Evolutionary conservation across 2,888 invertebrate species (phyloP), one percentile per base, ranked within the genome.

Genomic region (Opisthograptis luteolata): DNA sequence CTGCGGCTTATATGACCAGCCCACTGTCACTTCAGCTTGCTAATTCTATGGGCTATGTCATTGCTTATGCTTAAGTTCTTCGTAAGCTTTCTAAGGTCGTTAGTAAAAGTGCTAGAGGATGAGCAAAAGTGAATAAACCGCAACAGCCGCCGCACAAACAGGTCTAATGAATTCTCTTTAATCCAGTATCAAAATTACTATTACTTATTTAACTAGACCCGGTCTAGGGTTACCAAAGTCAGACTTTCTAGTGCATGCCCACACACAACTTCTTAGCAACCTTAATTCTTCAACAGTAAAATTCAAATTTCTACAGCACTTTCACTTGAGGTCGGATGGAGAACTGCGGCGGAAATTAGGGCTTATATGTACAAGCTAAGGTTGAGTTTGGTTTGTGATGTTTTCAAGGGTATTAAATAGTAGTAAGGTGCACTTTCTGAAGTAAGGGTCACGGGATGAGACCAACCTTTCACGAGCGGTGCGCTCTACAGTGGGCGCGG

Each of bases 391-490:
- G 63, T 10, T 2, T 68, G 60, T 13, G 10, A 12, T n/a, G 50
- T 14, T 57, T 66, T 68, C 65, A 71, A 75, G 61, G 58, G 58
- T 58, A 63, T 60, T 59, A 59, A 62, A 59, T 62, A 69, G 71
- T 72, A 69, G 69, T 64, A 65, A 72, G 76, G 76, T 76, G 81
- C 84, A 78, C 82, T 84, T 81, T 85, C 81, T 75, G 81, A 66
- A 68, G 63, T 60, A 51, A 64, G 69, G 89, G 89, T 90, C 89
- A 84, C 89, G 89, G 87, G 89, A 90, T 89, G 88, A 81, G 84
- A 73, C 76, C 84, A 86, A 88, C 89, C 89, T 88, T 89, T 89
- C 87, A 89, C 88, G 88, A 82, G 79, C 76, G 79, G 83, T 68
- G 64, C 53, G 70, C 74, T 77, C 82, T 60, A 79, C 76, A 84